Evolutionary conservation across 92 coral and sea anemone genomes (phyloP).

Genomic region (Actinostola sp.): DNA sequence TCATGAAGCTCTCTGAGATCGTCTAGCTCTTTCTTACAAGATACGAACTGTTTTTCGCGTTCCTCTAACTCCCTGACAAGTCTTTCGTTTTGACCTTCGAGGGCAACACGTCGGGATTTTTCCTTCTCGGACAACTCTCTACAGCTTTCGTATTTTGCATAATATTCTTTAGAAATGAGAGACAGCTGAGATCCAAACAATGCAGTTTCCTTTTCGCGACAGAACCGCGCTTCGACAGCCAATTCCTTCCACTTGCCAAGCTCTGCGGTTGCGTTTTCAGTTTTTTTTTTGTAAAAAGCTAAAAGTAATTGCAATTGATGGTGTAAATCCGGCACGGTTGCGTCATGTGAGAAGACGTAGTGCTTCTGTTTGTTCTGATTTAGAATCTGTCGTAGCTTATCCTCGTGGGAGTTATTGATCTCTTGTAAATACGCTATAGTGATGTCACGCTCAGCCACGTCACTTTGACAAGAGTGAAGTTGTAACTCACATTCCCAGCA

Average conservation of each 20-base stretch:
- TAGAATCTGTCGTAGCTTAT: constrained; percentile 22
- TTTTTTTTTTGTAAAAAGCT: constrained; percentile 18
- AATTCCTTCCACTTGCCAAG: constrained; percentile 27
- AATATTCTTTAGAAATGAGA: constrained; percentile 32
- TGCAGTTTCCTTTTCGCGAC: constrained; percentile 35
- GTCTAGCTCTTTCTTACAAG: constrained; percentile 28
- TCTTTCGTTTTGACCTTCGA: constrained; percentile 31
- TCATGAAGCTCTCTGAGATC: constrained; percentile 31
- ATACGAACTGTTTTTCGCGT: constrained; percentile 22
- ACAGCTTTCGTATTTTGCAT: constrained; percentile 45
- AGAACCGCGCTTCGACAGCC: constrained; percentile 25
- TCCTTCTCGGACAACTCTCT: constrained; percentile 41
- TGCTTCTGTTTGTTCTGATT: constrained; percentile 10
- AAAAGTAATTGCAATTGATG: constrained; percentile 14
- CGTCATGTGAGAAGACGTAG: constrained; percentile 1
- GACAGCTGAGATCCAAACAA: constrained; percentile 48
- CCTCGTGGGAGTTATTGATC: constrained; percentile 32
- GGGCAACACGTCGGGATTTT: constrained; percentile 24
- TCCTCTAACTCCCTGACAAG: constrained; percentile 6
- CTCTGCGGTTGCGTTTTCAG: constrained; percentile 16
- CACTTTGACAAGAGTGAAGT: constrained; percentile 29
- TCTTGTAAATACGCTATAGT: constrained; percentile 20
- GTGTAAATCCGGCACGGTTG: constrained; percentile 19
- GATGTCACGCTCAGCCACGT: constrained; percentile 34
- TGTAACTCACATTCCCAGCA: constrained; percentile 26